Conservation (phyloP, 2,113 vertebrate genomes). For the Odocoileus hemionus region DNA sequence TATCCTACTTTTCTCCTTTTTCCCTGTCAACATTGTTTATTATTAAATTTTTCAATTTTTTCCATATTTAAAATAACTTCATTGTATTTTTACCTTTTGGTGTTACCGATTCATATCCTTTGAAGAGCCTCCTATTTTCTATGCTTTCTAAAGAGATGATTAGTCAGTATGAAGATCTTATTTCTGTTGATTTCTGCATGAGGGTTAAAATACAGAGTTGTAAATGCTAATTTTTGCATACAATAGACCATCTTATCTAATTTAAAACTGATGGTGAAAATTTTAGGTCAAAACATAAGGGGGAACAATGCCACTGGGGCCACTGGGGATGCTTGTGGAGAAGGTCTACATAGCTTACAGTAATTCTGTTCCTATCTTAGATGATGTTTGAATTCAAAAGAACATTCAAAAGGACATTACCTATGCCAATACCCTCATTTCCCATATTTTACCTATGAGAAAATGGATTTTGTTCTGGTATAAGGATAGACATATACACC, state of each 20-base stretch:
- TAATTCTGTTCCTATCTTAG: not conserved
- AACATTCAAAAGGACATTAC: not conserved
- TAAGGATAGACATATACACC: not conserved
- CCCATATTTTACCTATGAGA: not conserved
- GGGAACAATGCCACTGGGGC: not conserved
- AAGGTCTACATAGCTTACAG: not conserved
- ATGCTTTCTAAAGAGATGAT: not conserved
- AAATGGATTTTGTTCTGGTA: not conserved
- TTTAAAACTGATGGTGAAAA: not conserved
- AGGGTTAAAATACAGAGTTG: not conserved
- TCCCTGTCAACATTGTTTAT: not conserved
- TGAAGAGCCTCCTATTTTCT: not conserved
- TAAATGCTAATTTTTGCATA: not conserved
- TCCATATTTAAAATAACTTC: conserved; percentile 3
- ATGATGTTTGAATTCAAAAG: not conserved
- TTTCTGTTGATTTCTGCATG: not conserved
- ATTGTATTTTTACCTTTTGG: not conserved
- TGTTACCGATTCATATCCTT: not conserved
- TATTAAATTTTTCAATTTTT: not conserved
- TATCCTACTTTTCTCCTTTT: not conserved
- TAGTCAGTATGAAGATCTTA: not conserved
- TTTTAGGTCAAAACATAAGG: not conserved
- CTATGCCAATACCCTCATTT: not conserved
- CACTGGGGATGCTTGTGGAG: not conserved
- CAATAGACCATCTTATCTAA: not conserved